phyloP scores from a whole-genome alignment of 2,888 invertebrate genomes.

The Holacanthella duospinosa region DNA sequence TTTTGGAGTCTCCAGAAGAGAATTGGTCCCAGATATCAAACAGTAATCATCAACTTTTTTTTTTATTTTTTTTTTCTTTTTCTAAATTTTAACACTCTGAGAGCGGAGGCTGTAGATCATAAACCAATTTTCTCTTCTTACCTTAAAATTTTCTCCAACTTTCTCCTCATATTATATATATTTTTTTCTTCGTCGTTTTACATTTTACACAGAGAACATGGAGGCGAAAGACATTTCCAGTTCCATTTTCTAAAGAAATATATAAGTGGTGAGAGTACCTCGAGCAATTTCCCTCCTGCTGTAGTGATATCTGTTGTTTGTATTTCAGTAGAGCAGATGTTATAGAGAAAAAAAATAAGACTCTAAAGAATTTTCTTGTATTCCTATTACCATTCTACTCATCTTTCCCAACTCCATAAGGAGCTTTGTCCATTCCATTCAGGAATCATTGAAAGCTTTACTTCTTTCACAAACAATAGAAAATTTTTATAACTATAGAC shows the following conservation, averaged over 20 bases:
- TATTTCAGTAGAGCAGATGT: no score
- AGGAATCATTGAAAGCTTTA: not conserved
- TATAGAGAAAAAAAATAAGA: not conserved
- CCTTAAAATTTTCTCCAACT: not conserved
- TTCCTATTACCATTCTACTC: not conserved
- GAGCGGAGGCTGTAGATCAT: no score
- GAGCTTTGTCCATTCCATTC: not conserved
- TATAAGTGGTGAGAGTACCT: no score
- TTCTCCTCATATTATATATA: no score
- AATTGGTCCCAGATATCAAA: conserved; percentile 34
- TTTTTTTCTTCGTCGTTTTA: no score
- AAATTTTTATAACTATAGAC: not conserved
- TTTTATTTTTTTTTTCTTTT: not conserved
- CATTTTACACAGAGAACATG: not conserved
- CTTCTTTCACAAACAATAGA: not conserved
- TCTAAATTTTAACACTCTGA: no score
- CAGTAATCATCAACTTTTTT: conserved; percentile 22
- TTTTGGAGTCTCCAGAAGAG: conserved; percentile 34
- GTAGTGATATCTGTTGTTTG: no score
- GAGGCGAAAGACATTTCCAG: no score
- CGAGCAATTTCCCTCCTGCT: no score
- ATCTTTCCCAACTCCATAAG: not conserved
- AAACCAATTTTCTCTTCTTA: not conserved
- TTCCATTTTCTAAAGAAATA: no score
- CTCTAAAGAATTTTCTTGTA: not conserved